Evolutionary conservation across 2,797 vertebrate species (phyloP).

Genomic region (Pipistrellus nathusii): DNA sequence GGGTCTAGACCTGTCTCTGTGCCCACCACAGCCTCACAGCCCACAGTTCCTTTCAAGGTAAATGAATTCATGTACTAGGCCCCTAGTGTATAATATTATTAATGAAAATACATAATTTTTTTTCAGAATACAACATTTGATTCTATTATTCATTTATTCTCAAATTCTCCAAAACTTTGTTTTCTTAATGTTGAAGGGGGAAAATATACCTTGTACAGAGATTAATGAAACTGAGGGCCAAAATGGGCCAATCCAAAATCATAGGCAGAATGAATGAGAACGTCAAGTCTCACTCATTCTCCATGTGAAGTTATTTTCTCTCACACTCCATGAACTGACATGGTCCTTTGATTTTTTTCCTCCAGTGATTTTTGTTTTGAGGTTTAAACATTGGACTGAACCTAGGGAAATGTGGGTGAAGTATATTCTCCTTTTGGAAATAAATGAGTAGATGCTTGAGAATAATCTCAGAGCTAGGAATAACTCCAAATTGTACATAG

Average conservation of each 20-base stretch:
- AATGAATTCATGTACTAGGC: fast-evolving
- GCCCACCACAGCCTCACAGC: too few relatives aligned
- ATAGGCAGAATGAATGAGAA: background rate
- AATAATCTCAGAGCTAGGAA: slow-evolving; percentile 18
- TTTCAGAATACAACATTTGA: slow-evolving; percentile 14
- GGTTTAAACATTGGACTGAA: background rate
- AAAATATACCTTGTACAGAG: background rate
- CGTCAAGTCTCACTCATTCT: background rate
- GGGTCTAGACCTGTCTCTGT: too few relatives aligned
- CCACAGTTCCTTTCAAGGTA: too few relatives aligned
- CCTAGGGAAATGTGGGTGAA: background rate
- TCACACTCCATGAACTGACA: background rate
- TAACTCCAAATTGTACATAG: background rate
- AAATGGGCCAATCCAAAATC: background rate
- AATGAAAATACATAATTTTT: slow-evolving; percentile 25
- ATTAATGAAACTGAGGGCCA: background rate
- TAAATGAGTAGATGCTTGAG: slow-evolving; percentile 6
- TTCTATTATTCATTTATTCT: slow-evolving; percentile 11
- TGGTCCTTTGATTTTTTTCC: background rate
- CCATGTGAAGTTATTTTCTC: background rate
- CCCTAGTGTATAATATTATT: background rate
- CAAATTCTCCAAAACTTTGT: background rate
- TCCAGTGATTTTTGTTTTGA: slow-evolving; percentile 45
- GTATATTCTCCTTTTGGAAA: background rate
- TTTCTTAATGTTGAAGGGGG: background rate